These are phyloP conservation scores for Zosterops lateralis DNA, from an alignment of 2,113 vertebrate species.

Conservation along the genomic window DNA sequence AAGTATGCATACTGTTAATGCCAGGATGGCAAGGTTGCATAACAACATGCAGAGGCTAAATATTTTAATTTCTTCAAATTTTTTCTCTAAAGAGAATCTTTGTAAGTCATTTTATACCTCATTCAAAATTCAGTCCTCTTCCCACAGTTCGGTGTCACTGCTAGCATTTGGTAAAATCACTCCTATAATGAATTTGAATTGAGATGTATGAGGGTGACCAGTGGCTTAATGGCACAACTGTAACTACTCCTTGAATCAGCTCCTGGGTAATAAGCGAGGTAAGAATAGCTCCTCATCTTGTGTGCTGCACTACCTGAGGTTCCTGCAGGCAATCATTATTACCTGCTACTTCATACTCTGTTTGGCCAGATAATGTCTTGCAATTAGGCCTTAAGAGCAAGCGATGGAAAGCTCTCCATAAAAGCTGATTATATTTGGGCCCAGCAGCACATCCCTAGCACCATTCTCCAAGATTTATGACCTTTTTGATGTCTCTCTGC, in stretches of 20 bases:
- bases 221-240: constrained; percentile 22
- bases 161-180: constrained; percentile 41
- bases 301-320: background rate
- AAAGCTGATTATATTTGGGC: constrained; percentile 21
- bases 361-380: constrained; percentile 47
- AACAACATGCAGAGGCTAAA: background rate
- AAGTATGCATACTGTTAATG: background rate
- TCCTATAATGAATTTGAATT: constrained; percentile 28
- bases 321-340: constrained; percentile 14
- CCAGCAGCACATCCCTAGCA: background rate
- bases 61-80: background rate
- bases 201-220: constrained; percentile 23
- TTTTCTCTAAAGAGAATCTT: background rate
- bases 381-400: constrained; percentile 46
- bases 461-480: background rate
- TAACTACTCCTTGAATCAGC: constrained; percentile 18
- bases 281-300: constrained; percentile 31
- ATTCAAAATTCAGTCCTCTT: background rate
- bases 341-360: background rate
- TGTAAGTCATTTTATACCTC: background rate
- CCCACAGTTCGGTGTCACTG: background rate
- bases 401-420: constrained; percentile 13
- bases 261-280: background rate
- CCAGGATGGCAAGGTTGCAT: background rate
- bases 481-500: background rate